Conservation (phyloP, 2,113 vertebrate genomes). For the Sclerurus mexicanus region DNA sequence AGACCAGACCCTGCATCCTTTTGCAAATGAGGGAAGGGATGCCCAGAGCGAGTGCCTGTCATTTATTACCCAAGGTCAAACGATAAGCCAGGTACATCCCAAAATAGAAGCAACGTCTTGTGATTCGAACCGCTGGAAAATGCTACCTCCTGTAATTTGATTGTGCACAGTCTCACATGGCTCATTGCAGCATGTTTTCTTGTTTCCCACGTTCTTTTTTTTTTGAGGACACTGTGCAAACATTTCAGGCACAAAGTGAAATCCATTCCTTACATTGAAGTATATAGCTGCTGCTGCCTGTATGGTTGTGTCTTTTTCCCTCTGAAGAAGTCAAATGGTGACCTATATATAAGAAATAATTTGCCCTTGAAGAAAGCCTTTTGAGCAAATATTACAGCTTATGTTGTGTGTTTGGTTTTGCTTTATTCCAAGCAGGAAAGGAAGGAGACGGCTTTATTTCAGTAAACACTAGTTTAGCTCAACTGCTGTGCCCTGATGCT, state of each 20-base stretch:
- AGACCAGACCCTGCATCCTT: neutral
- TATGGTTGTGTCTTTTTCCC: neutral
- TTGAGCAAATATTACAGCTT: neutral
- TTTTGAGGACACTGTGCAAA: neutral
- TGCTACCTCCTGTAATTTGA: conserved; percentile 58
- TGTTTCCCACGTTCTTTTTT: neutral
- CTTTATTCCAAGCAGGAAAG: neutral
- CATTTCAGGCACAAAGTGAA: conserved; percentile 1
- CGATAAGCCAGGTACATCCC: conserved; percentile 28
- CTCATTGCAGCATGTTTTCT: conserved; percentile 40
- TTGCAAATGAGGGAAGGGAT: neutral
- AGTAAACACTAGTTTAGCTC: neutral
- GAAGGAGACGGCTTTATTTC: neutral
- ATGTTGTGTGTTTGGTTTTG: neutral
- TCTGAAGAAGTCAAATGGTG: neutral
- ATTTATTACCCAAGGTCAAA: conserved; percentile 54
- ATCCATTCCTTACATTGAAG: neutral
- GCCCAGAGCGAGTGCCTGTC: neutral
- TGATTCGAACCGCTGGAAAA: conserved; percentile 35
- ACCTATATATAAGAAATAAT: neutral
- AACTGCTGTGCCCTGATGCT: neutral
- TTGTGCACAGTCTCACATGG: conserved; percentile 49
- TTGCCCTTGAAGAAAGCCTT: conserved; percentile 1
- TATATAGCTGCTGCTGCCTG: neutral
- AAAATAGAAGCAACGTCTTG: conserved; percentile 55